A percentile compares a stretch with the other conserved stretches of the same genome.
These are phyloP conservation scores for Balanococcus diminutus DNA, from an alignment of 2,888 invertebrate genomes.

Conservation along the genomic window DNA sequence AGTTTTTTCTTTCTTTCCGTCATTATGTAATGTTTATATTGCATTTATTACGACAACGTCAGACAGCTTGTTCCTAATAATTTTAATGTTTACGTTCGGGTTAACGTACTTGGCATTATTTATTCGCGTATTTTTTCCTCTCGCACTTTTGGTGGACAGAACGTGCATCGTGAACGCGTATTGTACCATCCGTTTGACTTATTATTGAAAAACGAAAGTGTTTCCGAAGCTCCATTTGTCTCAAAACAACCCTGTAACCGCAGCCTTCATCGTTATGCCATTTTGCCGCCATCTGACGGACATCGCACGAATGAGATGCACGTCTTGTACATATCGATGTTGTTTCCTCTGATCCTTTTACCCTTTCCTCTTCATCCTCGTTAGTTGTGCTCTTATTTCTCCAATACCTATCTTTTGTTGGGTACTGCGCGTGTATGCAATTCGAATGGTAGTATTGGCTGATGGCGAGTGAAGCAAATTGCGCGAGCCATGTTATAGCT, in stretches of 20 bases:
- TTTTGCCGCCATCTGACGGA: conserved; percentile 28
- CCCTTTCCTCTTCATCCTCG: background rate
- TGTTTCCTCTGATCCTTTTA: background rate
- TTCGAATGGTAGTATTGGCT: background rate
- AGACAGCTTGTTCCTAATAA: conserved; percentile 53
- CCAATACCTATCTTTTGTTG: background rate
- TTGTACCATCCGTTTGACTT: background rate
- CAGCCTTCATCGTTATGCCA: background rate
- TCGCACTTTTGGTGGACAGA: background rate
- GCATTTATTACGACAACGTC: conserved; percentile 54
- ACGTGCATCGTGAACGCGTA: background rate
- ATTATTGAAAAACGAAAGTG: background rate
- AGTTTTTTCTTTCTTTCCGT: conserved; percentile 30
- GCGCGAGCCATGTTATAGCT: background rate
- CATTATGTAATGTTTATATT: conserved; percentile 55
- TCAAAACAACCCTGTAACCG: background rate
- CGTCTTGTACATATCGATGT: background rate
- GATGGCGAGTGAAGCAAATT: background rate
- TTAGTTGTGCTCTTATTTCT: background rate
- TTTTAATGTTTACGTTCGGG: conserved; percentile 51
- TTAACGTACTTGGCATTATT: conserved; percentile 48
- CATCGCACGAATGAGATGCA: background rate
- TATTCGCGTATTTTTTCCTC: background rate
- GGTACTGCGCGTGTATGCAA: background rate
- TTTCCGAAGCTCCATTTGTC: background rate